A percentile compares a stretch with the other conserved stretches of the same genome.
These are phyloP conservation scores for Lepidurus packardi DNA, from an alignment of 1,140 invertebrate species.

Conservation along the genomic window DNA sequence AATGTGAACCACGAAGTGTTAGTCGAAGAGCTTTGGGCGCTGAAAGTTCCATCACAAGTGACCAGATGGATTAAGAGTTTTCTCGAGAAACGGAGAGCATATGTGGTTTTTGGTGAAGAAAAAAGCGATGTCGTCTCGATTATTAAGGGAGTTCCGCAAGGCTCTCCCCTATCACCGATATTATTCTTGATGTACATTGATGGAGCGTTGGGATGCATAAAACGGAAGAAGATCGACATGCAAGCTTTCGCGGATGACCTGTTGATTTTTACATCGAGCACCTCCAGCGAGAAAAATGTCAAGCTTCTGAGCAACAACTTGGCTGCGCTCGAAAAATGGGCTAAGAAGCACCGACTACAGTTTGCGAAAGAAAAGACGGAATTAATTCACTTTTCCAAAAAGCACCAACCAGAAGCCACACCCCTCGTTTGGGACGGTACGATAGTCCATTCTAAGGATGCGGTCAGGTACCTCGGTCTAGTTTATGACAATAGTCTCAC, in stretches of 20 bases:
- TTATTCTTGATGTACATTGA: constrained; percentile 10
- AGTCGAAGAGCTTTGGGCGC: not conserved
- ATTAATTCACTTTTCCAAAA: constrained; percentile 22
- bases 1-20: constrained; percentile 4
- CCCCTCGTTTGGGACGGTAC: constrained; percentile 9
- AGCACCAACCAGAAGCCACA: not conserved
- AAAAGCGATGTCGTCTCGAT: not conserved
- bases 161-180: constrained; percentile 15
- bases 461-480: not conserved
- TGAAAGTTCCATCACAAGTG: not conserved
- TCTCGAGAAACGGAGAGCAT: not conserved
- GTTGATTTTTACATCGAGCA: not conserved
- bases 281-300: not conserved
- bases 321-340: constrained; percentile 14
- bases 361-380: constrained; percentile 27
- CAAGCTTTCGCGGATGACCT: constrained; percentile 26
- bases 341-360: not conserved
- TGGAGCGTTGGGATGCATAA: not conserved
- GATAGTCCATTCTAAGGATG: not conserved
- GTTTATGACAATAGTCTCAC: not conserved
- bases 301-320: constrained; percentile 22
- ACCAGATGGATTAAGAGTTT: not conserved
- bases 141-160: constrained; percentile 8
- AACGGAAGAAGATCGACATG: not conserved
- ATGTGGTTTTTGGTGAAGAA: not conserved